These are phyloP conservation scores for Lasius platythorax DNA, from an alignment of 2,888 invertebrate species.

Conservation along the genomic window DNA sequence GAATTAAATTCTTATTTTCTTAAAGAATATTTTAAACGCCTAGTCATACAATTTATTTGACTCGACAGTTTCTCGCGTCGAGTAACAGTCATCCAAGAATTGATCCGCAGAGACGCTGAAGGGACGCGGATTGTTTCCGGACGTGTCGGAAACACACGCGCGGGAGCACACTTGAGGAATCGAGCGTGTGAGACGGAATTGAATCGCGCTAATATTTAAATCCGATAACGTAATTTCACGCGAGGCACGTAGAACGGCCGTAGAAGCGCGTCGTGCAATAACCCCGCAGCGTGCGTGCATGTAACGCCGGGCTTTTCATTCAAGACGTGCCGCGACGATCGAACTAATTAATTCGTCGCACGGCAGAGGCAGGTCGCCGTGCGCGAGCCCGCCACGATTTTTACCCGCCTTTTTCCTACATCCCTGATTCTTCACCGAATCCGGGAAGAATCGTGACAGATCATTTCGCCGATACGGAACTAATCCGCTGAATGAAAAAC, in stretches of 20 bases:
- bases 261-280: conserved; percentile 67
- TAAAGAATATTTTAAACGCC: neutral
- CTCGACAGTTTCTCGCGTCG: neutral
- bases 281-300: conserved; percentile 63
- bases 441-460: conserved; percentile 66
- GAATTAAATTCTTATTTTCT: neutral
- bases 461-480: conserved; percentile 68
- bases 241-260: conserved; percentile 65
- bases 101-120: neutral
- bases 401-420: conserved; percentile 48
- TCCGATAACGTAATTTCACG: conserved; percentile 68
- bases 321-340: conserved; percentile 71
- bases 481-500: conserved; percentile 70
- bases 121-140: neutral
- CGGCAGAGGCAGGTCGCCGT: conserved; percentile 55
- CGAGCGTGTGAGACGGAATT: conserved; percentile 57
- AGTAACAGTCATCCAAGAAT: neutral
- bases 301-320: conserved; percentile 64
- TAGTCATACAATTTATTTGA: neutral
- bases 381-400: conserved; percentile 60
- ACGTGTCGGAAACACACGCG: conserved; percentile 5
- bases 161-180: conserved; percentile 54
- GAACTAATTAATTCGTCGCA: conserved; percentile 77
- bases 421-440: conserved; percentile 7
- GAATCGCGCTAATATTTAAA: conserved; percentile 65